Evolutionary conservation across 1,140 invertebrate genomes (phyloP).

Genomic region (Drosophila nasuta): DNA sequence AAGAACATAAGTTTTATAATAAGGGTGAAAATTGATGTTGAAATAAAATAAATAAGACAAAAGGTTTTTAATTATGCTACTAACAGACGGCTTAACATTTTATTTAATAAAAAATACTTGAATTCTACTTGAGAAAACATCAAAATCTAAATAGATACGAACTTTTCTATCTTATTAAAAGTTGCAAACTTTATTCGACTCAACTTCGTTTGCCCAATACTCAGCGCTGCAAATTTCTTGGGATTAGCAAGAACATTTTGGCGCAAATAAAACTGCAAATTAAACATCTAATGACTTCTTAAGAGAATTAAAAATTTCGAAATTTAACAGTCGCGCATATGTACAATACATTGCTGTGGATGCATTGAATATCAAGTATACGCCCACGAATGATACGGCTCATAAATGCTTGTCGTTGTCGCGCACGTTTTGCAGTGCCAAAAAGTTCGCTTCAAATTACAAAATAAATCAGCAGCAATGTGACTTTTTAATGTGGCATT

Average conservation of each 20-base stretch:
- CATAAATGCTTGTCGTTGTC: conserved; percentile 62
- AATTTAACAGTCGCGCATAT: background rate
- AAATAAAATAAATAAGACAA: conserved; percentile 7
- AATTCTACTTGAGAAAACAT: too few species aligned
- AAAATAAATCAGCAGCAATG: conserved; percentile 79
- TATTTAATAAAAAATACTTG: background rate
- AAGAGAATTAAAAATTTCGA: too few species aligned
- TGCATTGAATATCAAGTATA: conserved; percentile 3
- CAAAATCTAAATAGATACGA: too few species aligned
- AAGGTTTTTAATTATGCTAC: conserved; percentile 66
- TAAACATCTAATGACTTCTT: too few species aligned
- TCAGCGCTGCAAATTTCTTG: background rate
- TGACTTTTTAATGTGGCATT: conserved; percentile 78
- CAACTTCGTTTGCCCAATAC: background rate
- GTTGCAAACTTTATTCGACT: background rate
- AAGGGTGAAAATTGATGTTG: conserved; percentile 39
- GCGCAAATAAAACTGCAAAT: background rate
- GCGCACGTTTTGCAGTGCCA: conserved; percentile 60
- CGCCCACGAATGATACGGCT: conserved; percentile 24
- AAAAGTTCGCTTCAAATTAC: conserved; percentile 72
- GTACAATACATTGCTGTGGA: background rate
- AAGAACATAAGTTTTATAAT: conserved; percentile 31
- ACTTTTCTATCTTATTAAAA: conserved; percentile 1
- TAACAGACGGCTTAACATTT: background rate
- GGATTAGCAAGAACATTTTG: background rate